These are phyloP conservation scores for Bostrychus sinensis DNA, from an alignment of 2,113 vertebrate genomes.

Conservation along the genomic window DNA sequence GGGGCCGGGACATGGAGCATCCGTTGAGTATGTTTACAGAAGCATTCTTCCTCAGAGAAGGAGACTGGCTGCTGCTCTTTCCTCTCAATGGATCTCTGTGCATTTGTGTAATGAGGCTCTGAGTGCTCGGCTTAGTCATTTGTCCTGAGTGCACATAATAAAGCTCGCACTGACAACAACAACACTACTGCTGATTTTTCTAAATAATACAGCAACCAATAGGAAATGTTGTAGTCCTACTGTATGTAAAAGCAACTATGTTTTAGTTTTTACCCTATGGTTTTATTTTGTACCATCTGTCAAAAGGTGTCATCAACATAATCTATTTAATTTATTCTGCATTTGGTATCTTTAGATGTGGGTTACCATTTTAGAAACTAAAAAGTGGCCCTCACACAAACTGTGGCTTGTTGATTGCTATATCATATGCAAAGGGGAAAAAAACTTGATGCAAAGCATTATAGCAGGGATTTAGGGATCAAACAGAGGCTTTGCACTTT, in stretches of 20 bases:
- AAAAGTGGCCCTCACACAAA: neutral
- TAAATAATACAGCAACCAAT: neutral
- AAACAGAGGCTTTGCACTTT: neutral
- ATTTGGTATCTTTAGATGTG: too few species aligned
- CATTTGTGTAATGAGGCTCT: neutral
- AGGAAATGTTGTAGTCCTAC: neutral
- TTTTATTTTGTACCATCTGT: too few species aligned
- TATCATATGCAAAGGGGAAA: neutral
- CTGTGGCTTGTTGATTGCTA: neutral
- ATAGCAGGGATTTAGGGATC: neutral
- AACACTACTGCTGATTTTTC: neutral
- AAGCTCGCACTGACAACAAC: constrained; percentile 4
- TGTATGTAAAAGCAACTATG: too few species aligned
- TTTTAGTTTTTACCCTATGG: too few species aligned
- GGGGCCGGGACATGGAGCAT: constrained; percentile 32
- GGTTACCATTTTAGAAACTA: neutral
- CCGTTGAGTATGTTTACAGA: constrained; percentile 14
- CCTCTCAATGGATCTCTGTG: neutral
- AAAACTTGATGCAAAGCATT: neutral
- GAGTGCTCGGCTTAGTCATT: neutral
- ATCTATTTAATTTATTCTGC: too few species aligned
- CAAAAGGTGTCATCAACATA: too few species aligned
- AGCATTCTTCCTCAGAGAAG: neutral
- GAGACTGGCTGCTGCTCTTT: neutral
- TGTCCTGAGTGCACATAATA: constrained; percentile 3